These are phyloP conservation scores for Polyergus mexicanus DNA, from an alignment of 1,140 invertebrate genomes.

Conservation along the genomic window DNA sequence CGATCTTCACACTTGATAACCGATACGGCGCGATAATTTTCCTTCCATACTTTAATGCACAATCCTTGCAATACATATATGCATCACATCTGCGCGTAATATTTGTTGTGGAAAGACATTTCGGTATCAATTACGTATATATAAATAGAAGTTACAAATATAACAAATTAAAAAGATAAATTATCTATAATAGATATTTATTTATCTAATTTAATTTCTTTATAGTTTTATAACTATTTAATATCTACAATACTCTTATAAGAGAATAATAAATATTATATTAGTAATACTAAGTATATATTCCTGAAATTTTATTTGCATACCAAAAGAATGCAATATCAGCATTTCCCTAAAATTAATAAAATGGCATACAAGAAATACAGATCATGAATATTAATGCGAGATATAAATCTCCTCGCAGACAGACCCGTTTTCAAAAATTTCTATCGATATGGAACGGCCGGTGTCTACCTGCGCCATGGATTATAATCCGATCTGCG, in stretches of 20 bases:
- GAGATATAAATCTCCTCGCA: slow-evolving; percentile 37
- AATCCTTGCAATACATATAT: slow-evolving; percentile 21
- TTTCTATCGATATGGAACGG: slow-evolving; percentile 24
- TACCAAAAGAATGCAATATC: neutral
- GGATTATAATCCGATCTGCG: slow-evolving; percentile 29
- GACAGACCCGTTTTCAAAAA: slow-evolving; percentile 32
- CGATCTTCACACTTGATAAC: slow-evolving; percentile 9
- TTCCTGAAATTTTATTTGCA: neutral
- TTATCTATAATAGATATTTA: neutral
- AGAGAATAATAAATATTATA: neutral
- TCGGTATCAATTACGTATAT: neutral
- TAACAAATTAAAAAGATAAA: slow-evolving; percentile 18
- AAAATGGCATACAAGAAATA: slow-evolving; percentile 9
- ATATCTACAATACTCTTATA: neutral
- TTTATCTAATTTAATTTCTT: neutral
- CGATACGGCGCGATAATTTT: slow-evolving; percentile 41
- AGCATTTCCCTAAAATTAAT: slow-evolving; percentile 43
- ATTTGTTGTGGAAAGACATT: neutral
- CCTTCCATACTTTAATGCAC: slow-evolving; percentile 4
- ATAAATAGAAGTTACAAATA: slow-evolving; percentile 1
- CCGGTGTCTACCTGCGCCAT: slow-evolving; percentile 29
- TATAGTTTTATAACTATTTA: neutral
- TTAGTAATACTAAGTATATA: neutral
- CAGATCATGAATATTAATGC: slow-evolving; percentile 49
- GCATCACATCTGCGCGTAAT: neutral